These are phyloP conservation scores for Melinopterus prodromus DNA, from an alignment of 2,888 invertebrate species.

Conservation along the genomic window DNA sequence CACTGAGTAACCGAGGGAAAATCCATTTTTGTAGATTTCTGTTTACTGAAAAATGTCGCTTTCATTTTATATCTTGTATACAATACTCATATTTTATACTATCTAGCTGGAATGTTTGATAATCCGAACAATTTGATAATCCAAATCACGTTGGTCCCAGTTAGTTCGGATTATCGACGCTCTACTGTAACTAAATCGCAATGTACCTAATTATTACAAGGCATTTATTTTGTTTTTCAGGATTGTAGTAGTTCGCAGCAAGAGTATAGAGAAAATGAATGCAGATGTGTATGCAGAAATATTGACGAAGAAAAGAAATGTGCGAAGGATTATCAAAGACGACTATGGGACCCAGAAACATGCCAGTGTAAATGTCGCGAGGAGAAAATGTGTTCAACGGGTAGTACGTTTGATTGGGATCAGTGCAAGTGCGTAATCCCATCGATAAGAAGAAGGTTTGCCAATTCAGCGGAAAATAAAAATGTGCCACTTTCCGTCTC, in stretches of 20 bases:
- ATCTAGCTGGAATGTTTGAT: too few relatives aligned
- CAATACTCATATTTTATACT: too few relatives aligned
- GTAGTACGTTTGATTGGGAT: conserved; percentile 66
- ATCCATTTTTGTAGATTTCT: too few relatives aligned
- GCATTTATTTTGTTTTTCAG: conserved; percentile 53
- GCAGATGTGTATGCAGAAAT: conserved; percentile 70
- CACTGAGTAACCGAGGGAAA: too few relatives aligned
- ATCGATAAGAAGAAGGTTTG: conserved; percentile 46
- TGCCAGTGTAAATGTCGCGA: conserved; percentile 70
- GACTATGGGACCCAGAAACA: conserved; percentile 68
- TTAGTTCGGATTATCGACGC: too few relatives aligned
- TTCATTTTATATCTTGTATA: too few relatives aligned
- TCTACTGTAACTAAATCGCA: not conserved
- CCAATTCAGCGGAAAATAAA: conserved; percentile 27
- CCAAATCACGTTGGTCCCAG: too few relatives aligned
- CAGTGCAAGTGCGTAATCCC: conserved; percentile 64
- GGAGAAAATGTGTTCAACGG: conserved; percentile 67
- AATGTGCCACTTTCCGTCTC: conserved; percentile 29
- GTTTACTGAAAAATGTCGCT: too few relatives aligned
- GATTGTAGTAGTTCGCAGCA: conserved; percentile 69
- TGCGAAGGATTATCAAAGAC: conserved; percentile 60
- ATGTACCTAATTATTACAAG: conserved; percentile 25
- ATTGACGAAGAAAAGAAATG: conserved; percentile 69
- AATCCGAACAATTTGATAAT: too few relatives aligned
- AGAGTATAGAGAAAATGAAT: conserved; percentile 65